These are phyloP conservation scores for Hartigia nigra DNA, from an alignment of 2,888 invertebrate species.

Conservation along the genomic window DNA sequence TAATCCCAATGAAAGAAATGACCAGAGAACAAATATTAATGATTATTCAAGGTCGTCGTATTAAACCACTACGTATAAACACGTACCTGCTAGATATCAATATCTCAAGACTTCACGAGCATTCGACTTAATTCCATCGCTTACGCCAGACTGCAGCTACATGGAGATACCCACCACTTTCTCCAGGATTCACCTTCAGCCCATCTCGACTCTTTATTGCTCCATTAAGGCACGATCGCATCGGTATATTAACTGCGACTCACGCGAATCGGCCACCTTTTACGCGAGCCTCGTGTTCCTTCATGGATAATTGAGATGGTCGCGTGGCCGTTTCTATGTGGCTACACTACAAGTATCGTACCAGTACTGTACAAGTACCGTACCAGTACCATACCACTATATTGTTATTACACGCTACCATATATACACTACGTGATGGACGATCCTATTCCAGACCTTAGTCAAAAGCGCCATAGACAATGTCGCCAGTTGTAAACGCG, in stretches of 20 bases:
- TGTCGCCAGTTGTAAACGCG: not conserved
- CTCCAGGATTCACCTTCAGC: conserved; percentile 41
- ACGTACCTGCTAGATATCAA: not conserved
- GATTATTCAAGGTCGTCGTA: not conserved
- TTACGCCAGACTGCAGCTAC: not conserved
- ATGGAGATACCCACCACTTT: conserved; percentile 34
- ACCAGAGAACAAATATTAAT: not conserved
- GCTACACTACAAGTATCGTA: not conserved
- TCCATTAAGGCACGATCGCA: conserved; percentile 41
- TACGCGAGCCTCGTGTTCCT: not conserved
- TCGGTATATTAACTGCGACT: conserved; percentile 20
- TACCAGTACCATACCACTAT: not conserved
- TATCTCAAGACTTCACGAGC: not conserved
- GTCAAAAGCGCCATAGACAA: not conserved
- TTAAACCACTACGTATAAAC: not conserved
- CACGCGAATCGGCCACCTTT: not conserved
- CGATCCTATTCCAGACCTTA: not conserved
- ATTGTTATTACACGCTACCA: not conserved
- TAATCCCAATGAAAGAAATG: not conserved
- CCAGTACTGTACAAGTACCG: too few relatives aligned
- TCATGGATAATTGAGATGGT: not conserved
- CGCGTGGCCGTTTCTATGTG: not conserved
- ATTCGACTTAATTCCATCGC: not conserved
- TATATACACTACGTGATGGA: not conserved
- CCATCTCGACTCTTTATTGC: conserved; percentile 43